phyloP scores from a whole-genome alignment of 2,113 vertebrate species.

The Psittacula cyanocephala region DNA sequence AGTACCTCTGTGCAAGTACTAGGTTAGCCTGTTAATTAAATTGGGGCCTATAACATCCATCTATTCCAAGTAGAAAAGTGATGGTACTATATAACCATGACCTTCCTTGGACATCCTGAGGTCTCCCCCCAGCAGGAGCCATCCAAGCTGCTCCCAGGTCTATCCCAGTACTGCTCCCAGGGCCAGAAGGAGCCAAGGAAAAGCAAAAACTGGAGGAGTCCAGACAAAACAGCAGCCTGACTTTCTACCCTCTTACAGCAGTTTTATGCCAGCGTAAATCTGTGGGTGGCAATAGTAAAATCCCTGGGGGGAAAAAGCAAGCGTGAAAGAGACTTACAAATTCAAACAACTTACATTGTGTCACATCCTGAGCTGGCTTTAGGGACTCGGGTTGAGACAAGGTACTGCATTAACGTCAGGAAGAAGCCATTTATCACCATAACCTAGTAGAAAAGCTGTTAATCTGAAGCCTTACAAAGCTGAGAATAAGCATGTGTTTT shows the following conservation, averaged over 20 bases:
- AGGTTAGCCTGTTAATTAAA: neutral
- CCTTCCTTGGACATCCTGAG: neutral
- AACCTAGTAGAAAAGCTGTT: neutral
- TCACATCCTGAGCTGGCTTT: neutral
- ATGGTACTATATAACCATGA: accelerated
- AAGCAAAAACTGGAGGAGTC: neutral
- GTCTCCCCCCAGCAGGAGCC: neutral
- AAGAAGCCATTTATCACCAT: neutral
- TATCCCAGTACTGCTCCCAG: neutral
- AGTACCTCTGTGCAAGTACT: neutral
- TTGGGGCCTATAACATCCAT: neutral
- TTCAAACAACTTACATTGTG: neutral
- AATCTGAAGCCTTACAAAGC: neutral
- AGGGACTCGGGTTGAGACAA: neutral
- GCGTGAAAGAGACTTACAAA: neutral
- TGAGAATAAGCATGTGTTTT: neutral
- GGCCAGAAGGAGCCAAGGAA: neutral
- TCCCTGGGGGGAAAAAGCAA: accelerated
- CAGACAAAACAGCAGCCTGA: neutral
- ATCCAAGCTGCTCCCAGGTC: neutral
- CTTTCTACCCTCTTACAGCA: neutral
- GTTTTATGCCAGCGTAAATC: neutral
- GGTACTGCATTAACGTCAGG: neutral
- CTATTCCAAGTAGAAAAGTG: accelerated
- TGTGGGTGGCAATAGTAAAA: accelerated